Evolutionary conservation across 2,113 vertebrate genomes (phyloP).

Genomic region (Puntigrus tetrazona): DNA sequence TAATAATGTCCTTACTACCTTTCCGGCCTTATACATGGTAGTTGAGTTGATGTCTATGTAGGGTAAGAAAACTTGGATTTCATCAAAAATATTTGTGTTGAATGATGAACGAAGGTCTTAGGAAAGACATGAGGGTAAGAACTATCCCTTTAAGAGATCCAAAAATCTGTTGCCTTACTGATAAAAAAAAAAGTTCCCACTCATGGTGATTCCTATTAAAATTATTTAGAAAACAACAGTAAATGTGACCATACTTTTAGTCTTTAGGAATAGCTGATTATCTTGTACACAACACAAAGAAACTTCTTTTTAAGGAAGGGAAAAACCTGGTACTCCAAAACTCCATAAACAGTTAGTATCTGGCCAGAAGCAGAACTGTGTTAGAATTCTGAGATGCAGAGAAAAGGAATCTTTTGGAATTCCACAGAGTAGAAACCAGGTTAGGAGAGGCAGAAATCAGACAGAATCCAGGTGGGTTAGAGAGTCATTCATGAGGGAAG

Average conservation of each 20-base stretch:
- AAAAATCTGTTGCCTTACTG: background rate
- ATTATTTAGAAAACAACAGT: background rate
- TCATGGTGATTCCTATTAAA: background rate
- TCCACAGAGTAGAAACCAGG: conserved; percentile 46
- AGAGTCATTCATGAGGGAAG: conserved; percentile 45
- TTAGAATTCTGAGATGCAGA: conserved; percentile 47
- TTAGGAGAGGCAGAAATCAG: conserved; percentile 47
- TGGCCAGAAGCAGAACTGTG: conserved; percentile 35
- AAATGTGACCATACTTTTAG: background rate
- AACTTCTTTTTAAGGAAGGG: background rate
- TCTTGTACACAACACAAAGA: background rate
- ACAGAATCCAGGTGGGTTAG: conserved; percentile 56
- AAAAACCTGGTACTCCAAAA: background rate
- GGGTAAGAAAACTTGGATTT: too few relatives aligned
- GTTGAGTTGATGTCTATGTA: too few relatives aligned
- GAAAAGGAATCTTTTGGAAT: conserved; percentile 38
- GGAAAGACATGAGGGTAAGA: too few relatives aligned
- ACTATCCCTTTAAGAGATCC: background rate
- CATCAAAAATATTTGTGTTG: too few relatives aligned
- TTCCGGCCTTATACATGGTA: too few relatives aligned
- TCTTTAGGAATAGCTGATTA: background rate
- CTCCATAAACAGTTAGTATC: conserved; percentile 45
- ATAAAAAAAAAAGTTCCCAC: background rate
- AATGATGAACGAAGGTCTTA: too few relatives aligned
- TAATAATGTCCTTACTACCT: too few relatives aligned